These are phyloP conservation scores for Germaria angustata DNA, from an alignment of 2,888 invertebrate genomes.

Conservation along the genomic window DNA sequence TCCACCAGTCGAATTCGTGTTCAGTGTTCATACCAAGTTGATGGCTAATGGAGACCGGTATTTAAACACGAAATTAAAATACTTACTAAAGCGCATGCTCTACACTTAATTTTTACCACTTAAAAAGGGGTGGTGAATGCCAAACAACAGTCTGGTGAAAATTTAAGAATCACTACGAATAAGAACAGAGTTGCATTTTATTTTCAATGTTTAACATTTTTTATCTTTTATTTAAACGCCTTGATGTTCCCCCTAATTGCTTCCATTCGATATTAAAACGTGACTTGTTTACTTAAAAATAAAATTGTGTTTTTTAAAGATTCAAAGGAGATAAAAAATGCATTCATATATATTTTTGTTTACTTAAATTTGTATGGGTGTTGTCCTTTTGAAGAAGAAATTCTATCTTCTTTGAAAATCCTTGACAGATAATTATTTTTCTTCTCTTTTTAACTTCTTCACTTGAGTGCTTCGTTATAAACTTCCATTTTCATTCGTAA, in stretches of 20 bases:
- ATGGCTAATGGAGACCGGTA: too few species aligned
- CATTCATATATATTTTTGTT: not conserved
- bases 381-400: slow-evolving; percentile 40
- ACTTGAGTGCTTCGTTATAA: not conserved
- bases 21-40: too few species aligned
- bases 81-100: slow-evolving; percentile 42
- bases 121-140: not conserved
- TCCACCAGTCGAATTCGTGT: too few species aligned
- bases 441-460: not conserved
- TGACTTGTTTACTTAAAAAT: slow-evolving; percentile 49
- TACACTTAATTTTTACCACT: not conserved
- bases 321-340: slow-evolving; percentile 4
- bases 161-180: not conserved
- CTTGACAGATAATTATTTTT: slow-evolving; percentile 9
- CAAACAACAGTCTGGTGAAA: slow-evolving; percentile 15
- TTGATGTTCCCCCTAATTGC: slow-evolving; percentile 33
- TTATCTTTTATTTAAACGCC: slow-evolving; percentile 5
- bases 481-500: not conserved
- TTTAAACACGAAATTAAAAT: too few species aligned
- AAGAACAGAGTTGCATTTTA: slow-evolving; percentile 39
- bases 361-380: slow-evolving; percentile 54
- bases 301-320: not conserved
- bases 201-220: not conserved
- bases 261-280: slow-evolving; percentile 52
- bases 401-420: slow-evolving; percentile 39